A percentile compares a stretch with the other conserved stretches of the same genome.
phyloP scores from a whole-genome alignment of 1,140 invertebrate species.

The Chlorops oryzae region DNA sequence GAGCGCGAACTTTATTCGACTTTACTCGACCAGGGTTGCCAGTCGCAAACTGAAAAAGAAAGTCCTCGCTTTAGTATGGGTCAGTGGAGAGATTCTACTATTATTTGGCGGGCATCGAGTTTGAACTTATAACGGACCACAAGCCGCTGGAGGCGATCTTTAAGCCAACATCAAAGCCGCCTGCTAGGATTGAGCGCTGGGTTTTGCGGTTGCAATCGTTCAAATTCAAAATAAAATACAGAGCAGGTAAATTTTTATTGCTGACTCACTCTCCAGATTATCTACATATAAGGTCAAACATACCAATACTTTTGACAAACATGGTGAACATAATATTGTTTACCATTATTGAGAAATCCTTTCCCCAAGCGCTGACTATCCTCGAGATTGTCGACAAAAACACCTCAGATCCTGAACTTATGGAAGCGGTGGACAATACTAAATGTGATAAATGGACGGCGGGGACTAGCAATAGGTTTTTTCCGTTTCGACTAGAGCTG shows the following conservation, averaged over 20 bases:
- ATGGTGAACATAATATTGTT: constrained; percentile 14
- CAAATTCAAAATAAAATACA: constrained; percentile 34
- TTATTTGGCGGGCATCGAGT: constrained; percentile 32
- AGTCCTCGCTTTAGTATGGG: constrained; percentile 36
- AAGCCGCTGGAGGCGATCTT: constrained; percentile 29
- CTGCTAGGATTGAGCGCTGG: constrained; percentile 38
- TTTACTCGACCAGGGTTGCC: too few species aligned
- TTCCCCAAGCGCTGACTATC: constrained; percentile 13
- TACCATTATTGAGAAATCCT: constrained; percentile 7
- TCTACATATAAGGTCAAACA: too few species aligned
- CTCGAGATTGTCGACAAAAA: constrained; percentile 14
- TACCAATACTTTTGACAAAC: neutral
- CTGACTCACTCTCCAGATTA: constrained; percentile 39
- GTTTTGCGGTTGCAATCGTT: constrained; percentile 32
- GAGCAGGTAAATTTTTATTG: constrained; percentile 41
- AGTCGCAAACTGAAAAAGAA: constrained; percentile 48
- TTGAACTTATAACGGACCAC: constrained; percentile 46
- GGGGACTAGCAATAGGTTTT: too few species aligned
- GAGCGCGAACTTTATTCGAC: too few species aligned
- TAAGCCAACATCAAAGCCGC: constrained; percentile 27
- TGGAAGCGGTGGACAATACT: too few species aligned
- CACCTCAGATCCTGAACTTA: constrained; percentile 12
- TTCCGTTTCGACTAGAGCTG: too few species aligned
- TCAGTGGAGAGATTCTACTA: constrained; percentile 32
- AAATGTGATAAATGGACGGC: too few species aligned